Base-by-base conservation (phyloP, 2,888 invertebrate genomes). In the Parnassius apollo region DNA sequence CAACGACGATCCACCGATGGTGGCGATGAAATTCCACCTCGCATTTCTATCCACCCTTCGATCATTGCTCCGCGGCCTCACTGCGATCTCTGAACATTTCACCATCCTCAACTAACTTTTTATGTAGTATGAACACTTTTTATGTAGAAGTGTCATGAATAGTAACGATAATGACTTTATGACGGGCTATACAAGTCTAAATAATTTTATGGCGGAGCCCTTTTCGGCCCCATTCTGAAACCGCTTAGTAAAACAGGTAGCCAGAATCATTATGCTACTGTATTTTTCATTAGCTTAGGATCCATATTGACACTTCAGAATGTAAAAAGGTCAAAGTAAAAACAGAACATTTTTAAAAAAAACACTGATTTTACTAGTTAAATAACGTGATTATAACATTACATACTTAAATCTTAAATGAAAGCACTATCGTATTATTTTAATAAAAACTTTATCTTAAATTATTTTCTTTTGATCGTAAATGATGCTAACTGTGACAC, bases 191-290 rank as follows among this genome's bases (percentile, higher is more conserved):
- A 81, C 48, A 48, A 78, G 76, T 76, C 66, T 67, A 73, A 73
- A 74, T 82, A 81, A 77, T 78, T 91, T 91, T 91, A 91, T 90
- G 90, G 90, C 77, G 91, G 90, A 81, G 88, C 91, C 83, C 86
- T 77, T 86, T 82, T 81, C 74, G 84, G 84, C 80, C 84, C 86
- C 91, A 91, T 91, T 88, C 86, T 90, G 83, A 85, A 88, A 76
- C 72, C 78, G 78, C 76, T 76, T 70, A 73, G 82, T 81, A 82
- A 83, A 85, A 81, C 77, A 74, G 78, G 81, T 78, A 80, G 78
- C 71, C 70, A 70, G 76, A 78, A 74, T 75, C 76, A 75, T 74
- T 73, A 71, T 69, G 73, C 78, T 77, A 76, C 75, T 74, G 73
- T 68, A 70, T 77, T 75, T 76, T 71, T 78, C 71, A 75, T 78